Percentiles rank a stretch among this genome's conserved stretches.
These are phyloP conservation scores for Uropsilus gracilis DNA, from an alignment of 2,113 vertebrate genomes.

Conservation along the genomic window DNA sequence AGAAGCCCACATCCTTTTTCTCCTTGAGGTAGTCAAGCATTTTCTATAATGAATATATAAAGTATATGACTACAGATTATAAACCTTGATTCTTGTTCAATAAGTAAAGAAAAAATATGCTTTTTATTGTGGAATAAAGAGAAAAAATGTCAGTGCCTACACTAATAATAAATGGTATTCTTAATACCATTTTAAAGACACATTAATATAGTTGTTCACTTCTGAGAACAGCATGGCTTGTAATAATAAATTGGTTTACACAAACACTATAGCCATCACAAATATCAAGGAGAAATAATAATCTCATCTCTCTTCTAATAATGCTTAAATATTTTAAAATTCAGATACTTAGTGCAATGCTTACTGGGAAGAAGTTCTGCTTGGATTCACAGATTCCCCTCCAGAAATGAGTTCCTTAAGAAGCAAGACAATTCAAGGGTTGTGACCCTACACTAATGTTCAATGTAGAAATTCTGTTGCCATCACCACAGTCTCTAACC, in stretches of 20 bases:
- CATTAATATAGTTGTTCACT: neutral
- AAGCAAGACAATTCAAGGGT: too few relatives aligned
- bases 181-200: too few relatives aligned
- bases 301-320: neutral
- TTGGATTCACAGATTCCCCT: neutral
- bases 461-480: neutral
- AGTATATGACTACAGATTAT: neutral
- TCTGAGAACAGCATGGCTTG: accelerated
- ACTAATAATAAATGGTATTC: too few relatives aligned
- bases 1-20: slow-evolving; percentile 98
- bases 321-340: neutral
- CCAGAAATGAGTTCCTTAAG: neutral
- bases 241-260: neutral
- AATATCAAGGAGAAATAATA: neutral
- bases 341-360: neutral
- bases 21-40: slow-evolving; percentile 99
- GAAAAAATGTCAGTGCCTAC: neutral
- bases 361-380: neutral
- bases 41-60: slow-evolving; percentile 89
- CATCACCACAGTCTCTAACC: neutral
- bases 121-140: neutral
- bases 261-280: too few relatives aligned
- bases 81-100: neutral
- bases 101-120: neutral
- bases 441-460: neutral